These are phyloP conservation scores for Dromas ardeola DNA, from an alignment of 2,113 vertebrate genomes.

Conservation along the genomic window DNA sequence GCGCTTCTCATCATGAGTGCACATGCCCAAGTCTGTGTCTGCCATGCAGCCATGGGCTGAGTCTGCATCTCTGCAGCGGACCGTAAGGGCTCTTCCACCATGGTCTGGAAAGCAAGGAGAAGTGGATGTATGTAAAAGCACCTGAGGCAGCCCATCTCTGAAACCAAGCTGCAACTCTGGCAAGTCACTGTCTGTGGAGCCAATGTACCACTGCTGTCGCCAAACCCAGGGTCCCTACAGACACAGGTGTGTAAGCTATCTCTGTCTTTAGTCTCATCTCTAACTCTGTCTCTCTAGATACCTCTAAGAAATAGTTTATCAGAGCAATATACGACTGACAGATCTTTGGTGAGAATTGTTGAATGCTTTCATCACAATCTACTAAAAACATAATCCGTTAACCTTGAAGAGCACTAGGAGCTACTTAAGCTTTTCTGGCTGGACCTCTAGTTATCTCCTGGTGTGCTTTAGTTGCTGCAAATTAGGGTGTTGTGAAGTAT, in stretches of 20 bases:
- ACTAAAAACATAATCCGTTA: neutral
- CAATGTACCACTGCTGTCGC: rapidly evolving
- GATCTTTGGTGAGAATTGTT: neutral
- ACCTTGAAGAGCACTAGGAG: neutral
- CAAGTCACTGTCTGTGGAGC: neutral
- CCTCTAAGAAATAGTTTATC: neutral
- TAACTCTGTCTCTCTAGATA: neutral
- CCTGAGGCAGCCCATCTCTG: neutral
- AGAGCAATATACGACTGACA: neutral
- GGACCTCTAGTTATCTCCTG: neutral
- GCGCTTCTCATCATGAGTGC: neutral
- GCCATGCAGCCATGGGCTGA: neutral
- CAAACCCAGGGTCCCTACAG: neutral
- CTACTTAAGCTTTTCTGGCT: neutral
- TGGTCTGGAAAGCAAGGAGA: neutral
- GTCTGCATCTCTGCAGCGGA: neutral
- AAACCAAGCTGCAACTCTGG: neutral
- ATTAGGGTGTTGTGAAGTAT: neutral
- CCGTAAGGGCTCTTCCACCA: no score
- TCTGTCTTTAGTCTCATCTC: neutral
- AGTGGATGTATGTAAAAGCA: rapidly evolving
- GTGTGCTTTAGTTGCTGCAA: neutral
- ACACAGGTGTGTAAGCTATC: rapidly evolving
- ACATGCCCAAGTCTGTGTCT: neutral
- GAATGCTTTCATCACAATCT: neutral